A percentile compares a stretch with the other conserved stretches of the same genome.
phyloP scores from a whole-genome alignment of 1,140 invertebrate species.

The Halyomorpha halys region DNA sequence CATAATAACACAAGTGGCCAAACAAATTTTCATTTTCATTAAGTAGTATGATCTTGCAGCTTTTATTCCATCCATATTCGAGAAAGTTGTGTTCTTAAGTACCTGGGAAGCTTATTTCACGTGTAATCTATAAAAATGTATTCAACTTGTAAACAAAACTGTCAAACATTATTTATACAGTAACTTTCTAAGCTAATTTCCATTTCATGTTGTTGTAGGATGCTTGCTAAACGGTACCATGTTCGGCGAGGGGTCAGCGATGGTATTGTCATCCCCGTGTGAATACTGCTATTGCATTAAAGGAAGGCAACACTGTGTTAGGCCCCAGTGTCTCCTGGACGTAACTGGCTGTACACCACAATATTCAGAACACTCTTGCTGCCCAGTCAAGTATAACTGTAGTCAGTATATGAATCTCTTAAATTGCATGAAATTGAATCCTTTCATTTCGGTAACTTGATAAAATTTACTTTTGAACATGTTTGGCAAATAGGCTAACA shows the following conservation, averaged over 20 bases:
- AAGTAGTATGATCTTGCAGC: too few relatives aligned
- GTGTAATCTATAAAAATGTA: too few relatives aligned
- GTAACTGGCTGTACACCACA: slow-evolving; percentile 58
- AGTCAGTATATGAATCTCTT: slow-evolving; percentile 34
- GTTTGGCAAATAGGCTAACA: neutral
- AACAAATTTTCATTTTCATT: too few relatives aligned
- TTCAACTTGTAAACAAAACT: too few relatives aligned
- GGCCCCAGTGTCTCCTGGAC: slow-evolving; percentile 67
- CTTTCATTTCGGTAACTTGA: neutral
- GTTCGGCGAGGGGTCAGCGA: slow-evolving; percentile 72
- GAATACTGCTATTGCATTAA: slow-evolving; percentile 80
- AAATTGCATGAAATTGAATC: too few relatives aligned
- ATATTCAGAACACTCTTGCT: slow-evolving; percentile 64
- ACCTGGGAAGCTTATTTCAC: too few relatives aligned
- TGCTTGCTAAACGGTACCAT: slow-evolving; percentile 62
- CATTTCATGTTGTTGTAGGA: slow-evolving; percentile 37
- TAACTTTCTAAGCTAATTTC: too few relatives aligned
- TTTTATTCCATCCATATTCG: too few relatives aligned
- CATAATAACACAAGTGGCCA: too few relatives aligned
- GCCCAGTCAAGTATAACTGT: slow-evolving; percentile 75
- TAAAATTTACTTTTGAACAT: neutral
- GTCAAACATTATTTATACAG: too few relatives aligned
- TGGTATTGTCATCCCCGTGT: slow-evolving; percentile 63
- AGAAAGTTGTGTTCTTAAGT: too few relatives aligned
- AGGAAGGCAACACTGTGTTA: slow-evolving; percentile 64